Base-by-base conservation (phyloP, 2,113 vertebrate species). In the Cyanoramphus novaezelandiae region DNA sequence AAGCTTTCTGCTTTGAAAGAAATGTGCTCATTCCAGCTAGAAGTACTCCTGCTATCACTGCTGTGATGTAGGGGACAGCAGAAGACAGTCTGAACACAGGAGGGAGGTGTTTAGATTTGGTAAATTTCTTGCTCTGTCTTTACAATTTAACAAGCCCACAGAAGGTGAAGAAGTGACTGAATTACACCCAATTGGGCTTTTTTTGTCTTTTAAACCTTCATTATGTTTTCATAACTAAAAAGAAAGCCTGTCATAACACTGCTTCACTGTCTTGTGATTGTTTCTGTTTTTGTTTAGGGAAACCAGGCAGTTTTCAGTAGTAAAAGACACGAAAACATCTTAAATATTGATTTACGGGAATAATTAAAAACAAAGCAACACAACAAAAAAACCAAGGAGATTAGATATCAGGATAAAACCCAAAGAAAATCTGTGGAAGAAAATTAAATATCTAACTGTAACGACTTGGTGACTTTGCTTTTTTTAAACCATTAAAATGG, bases 1-100 rank as follows among this genome's bases (percentile, higher is more conserved):
- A 90, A 82, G 74, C 85, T 88, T 92, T 94, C 72, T 69, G 93
- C 82, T 96, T 82, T 89, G 64, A 82, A 92, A 91, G 59, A 96
- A 91, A 88, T 90, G 60, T 20, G 82, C 86, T 95, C 74, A 70
- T 88, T 93, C 47, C 52, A 63, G 82, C 64, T 86, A 41, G 31
- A 91, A 96, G 59, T 83, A 95, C 85, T 94, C 75, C 63, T 85
- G 27, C 90, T 87, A 96, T 82, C 74, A 52, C 41, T 69, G 74
- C 84, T 49, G 67, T 78, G 75, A 93, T 79, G 72, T 76, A 91
- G 91, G 79, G 76, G 43, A 82, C 64, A 90, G 88, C 9, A 91
- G 75, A 82, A 92, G 72, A 82, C 39, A 90, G 82, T 85, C 81
- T 78, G 78, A 91, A 57, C 67, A 57, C 33, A 62, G 62, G 69